Percentiles rank a stretch among this genome's conserved stretches.
Conservation (phyloP, 1,140 invertebrate species). For the Chelonus insularis region DNA sequence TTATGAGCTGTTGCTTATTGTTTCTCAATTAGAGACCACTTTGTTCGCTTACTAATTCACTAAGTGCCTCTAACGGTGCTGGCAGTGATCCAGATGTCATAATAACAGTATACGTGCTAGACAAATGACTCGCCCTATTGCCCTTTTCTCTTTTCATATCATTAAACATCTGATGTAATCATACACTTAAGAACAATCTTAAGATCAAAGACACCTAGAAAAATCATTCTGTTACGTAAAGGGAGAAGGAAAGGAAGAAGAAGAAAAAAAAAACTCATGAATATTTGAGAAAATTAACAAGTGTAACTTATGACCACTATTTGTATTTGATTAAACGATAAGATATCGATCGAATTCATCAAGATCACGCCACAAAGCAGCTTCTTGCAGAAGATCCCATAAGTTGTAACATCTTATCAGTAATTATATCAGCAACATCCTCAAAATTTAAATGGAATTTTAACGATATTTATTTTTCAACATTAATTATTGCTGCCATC, state of each 20-base stretch:
- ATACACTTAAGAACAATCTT: too few relatives aligned
- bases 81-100: neutral
- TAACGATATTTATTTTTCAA: slow-evolving; percentile 13
- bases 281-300: neutral
- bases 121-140: neutral
- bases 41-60: slow-evolving; percentile 20
- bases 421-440: neutral
- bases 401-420: neutral
- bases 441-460: slow-evolving; percentile 11
- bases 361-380: neutral
- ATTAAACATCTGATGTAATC: too few relatives aligned
- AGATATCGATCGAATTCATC: slow-evolving; percentile 12
- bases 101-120: neutral
- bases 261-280: too few relatives aligned
- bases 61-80: slow-evolving; percentile 17
- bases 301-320: slow-evolving; percentile 1
- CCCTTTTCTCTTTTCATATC: too few relatives aligned
- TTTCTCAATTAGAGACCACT: slow-evolving; percentile 40
- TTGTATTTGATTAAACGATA: slow-evolving; percentile 2
- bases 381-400: neutral
- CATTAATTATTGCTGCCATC: neutral
- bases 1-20: slow-evolving; percentile 32
- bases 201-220: too few relatives aligned
- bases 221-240: too few relatives aligned
- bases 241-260: too few relatives aligned